Evolutionary conservation across 2,113 vertebrate species (phyloP).

Genomic region (Puffinus mauretanicus): DNA sequence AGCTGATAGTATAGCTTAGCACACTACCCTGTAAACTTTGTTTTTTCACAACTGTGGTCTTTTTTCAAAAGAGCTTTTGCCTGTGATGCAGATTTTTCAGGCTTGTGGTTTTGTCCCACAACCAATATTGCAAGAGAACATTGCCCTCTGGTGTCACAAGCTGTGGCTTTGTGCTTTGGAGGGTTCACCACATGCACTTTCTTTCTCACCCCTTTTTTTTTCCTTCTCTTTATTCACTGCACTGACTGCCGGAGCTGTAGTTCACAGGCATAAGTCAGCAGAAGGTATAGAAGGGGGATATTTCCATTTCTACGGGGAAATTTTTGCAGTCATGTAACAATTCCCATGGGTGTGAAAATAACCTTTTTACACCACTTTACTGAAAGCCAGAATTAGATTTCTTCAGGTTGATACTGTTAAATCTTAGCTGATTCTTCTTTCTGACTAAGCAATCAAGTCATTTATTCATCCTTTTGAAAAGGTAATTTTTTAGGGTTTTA

Average conservation of each 20-base stretch:
- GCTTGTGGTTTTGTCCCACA: not conserved
- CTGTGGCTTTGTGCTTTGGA: not conserved
- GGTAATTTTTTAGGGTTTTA: not conserved
- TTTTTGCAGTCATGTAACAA: not conserved
- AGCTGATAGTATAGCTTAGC: not conserved
- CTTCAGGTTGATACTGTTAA: not conserved
- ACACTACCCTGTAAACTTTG: not conserved
- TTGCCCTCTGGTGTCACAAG: constrained; percentile 68
- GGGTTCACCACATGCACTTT: not conserved
- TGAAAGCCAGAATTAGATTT: not conserved
- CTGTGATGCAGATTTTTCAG: not conserved
- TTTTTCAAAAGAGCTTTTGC: not conserved
- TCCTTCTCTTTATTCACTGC: not conserved
- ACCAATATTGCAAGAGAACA: constrained; percentile 39
- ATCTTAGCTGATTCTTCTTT: not conserved
- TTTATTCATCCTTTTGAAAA: not conserved
- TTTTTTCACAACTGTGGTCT: not conserved
- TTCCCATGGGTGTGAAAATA: not conserved
- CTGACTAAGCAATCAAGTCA: not conserved
- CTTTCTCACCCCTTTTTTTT: not conserved
- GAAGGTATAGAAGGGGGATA: not conserved
- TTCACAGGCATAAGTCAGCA: not conserved
- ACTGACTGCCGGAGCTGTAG: not conserved
- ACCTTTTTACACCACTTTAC: not conserved
- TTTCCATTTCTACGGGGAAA: not conserved